Evolutionary conservation across 2,113 vertebrate species (phyloP).

Genomic region (Petrocephalus zakoni): DNA sequence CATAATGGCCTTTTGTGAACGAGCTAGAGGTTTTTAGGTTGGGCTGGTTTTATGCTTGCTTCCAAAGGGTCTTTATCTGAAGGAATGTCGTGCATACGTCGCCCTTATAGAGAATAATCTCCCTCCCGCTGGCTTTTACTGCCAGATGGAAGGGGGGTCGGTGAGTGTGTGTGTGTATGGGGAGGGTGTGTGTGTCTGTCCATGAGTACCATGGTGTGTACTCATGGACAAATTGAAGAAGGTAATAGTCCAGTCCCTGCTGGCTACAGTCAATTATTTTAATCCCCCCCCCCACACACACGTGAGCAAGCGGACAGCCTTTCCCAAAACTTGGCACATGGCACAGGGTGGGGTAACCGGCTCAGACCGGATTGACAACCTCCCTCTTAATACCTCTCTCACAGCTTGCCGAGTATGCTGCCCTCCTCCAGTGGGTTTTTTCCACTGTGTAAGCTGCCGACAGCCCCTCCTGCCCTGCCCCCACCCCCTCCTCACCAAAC

Average conservation of each 20-base stretch:
- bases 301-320: conserved; percentile 69
- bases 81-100: conserved; percentile 56
- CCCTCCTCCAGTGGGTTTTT: conserved; percentile 59
- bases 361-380: conserved; percentile 76
- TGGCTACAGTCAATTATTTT: conserved; percentile 67
- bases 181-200: conserved; percentile 29
- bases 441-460: conserved; percentile 46
- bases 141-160: conserved; percentile 55
- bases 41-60: conserved; percentile 51
- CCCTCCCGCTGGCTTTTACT: conserved; percentile 50
- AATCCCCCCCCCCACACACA: conserved; percentile 51
- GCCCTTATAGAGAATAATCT: conserved; percentile 46
- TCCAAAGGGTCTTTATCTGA: conserved; percentile 46
- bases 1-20: neutral
- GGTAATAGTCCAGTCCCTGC: conserved; percentile 44
- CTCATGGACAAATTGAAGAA: conserved; percentile 55
- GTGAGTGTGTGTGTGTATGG: conserved; percentile 26
- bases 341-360: conserved; percentile 72
- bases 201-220: conserved; percentile 12
- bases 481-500: conserved; percentile 36
- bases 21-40: conserved; percentile 49
- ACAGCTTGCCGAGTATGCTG: conserved; percentile 53
- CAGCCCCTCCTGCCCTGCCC: conserved; percentile 31
- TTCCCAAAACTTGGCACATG: conserved; percentile 71
- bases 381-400: conserved; percentile 69